phyloP scores from a whole-genome alignment of 2,113 vertebrate genomes.

The Gasterosteus aculeatus region DNA sequence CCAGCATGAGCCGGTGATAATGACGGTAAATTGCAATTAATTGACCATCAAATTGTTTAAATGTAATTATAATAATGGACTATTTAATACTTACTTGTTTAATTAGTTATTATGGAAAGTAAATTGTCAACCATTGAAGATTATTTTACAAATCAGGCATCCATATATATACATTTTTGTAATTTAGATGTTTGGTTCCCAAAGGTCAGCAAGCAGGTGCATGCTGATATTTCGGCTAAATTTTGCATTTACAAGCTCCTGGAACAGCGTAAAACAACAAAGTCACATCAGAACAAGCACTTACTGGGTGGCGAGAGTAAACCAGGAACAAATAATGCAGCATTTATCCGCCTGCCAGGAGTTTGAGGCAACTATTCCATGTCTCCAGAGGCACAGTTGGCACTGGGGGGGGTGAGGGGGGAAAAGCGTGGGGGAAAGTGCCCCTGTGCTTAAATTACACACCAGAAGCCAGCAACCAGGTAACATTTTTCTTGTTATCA shows the following conservation, averaged over 20 bases:
- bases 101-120: neutral
- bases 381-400: slow-evolving; percentile 63
- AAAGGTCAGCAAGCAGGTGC: neutral
- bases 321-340: slow-evolving; percentile 47
- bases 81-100: neutral
- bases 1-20: neutral
- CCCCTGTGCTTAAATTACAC: slow-evolving; percentile 71
- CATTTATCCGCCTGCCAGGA: slow-evolving; percentile 52
- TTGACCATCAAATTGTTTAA: neutral
- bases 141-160: neutral
- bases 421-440: slow-evolving; percentile 39
- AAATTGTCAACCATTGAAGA: neutral
- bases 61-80: neutral
- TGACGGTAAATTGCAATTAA: neutral
- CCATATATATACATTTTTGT: no score
- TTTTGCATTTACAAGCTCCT: neutral
- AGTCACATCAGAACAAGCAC: neutral
- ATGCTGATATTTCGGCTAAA: neutral
- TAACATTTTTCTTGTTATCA: slow-evolving; percentile 60
- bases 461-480: slow-evolving; percentile 57
- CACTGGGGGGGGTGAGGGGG: slow-evolving; percentile 5
- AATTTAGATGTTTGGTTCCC: neutral
- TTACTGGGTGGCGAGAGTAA: slow-evolving; percentile 22
- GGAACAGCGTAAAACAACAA: neutral
- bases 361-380: slow-evolving; percentile 45